phyloP scores from a whole-genome alignment of 2,797 vertebrate species.

The Hippocampus kuda region DNA sequence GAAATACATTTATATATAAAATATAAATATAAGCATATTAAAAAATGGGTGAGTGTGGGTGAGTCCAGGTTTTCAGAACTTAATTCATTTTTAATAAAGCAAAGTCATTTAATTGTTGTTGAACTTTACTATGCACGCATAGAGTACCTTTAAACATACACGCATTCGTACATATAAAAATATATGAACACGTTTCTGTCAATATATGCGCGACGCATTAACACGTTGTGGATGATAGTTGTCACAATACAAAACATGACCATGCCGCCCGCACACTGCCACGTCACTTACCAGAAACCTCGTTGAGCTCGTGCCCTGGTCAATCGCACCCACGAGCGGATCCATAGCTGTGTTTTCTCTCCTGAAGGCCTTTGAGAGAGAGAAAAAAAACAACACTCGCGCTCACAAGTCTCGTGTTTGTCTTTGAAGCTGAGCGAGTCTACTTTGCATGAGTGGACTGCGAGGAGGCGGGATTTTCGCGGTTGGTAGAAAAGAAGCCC shows the following conservation, averaged over 20 bases:
- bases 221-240: not conserved
- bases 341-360: slow-evolving; percentile 44
- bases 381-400: not conserved
- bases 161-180: too few species aligned
- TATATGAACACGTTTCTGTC: too few species aligned
- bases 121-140: too few species aligned
- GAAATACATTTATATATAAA: too few species aligned
- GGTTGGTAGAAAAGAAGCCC: not conserved
- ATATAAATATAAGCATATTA: too few species aligned
- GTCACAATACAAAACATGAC: not conserved
- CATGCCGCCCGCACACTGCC: not conserved
- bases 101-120: too few species aligned
- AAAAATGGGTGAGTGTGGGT: too few species aligned
- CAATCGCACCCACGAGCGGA: slow-evolving; percentile 80
- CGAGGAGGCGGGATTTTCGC: not conserved
- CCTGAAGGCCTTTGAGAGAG: too few species aligned
- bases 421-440: not conserved
- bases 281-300: slow-evolving; percentile 80
- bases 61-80: too few species aligned
- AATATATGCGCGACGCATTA: too few species aligned
- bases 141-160: too few species aligned
- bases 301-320: slow-evolving; percentile 88
- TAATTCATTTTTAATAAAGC: too few species aligned
- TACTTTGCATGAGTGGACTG: not conserved
- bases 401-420: not conserved